phyloP scores from a whole-genome alignment of 2,797 vertebrate genomes.

The Macrochelys suwanniensis region DNA sequence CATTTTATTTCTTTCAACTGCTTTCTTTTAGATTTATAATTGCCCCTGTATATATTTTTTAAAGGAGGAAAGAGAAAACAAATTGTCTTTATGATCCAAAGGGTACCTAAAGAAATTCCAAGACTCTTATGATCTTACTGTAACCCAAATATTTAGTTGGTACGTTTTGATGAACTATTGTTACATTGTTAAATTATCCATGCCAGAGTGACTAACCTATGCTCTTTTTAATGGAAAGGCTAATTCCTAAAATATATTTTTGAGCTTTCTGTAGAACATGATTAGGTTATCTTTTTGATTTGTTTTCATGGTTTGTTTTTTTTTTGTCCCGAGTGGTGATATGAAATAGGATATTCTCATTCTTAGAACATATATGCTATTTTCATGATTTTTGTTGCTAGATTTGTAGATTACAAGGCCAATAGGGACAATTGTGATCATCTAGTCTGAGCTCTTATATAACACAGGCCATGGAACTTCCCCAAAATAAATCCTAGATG shows the following conservation, averaged over 20 bases:
- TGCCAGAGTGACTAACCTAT: neutral
- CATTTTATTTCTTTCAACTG: neutral
- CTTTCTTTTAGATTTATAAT: neutral
- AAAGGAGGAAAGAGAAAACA: neutral
- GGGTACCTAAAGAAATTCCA: neutral
- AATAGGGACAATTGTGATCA: neutral
- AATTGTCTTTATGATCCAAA: neutral
- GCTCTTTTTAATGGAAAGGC: neutral
- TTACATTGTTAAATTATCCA: neutral
- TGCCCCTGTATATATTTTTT: neutral
- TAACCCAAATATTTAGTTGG: neutral
- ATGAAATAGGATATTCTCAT: neutral
- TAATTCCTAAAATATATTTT: accelerated
- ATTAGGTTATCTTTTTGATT: accelerated
- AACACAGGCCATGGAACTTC: neutral
- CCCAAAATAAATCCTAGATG: neutral
- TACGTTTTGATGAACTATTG: neutral
- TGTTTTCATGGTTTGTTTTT: neutral
- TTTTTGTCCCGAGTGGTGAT: neutral
- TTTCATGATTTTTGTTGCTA: neutral
- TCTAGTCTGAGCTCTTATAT: neutral
- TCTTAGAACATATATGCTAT: neutral
- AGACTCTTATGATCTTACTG: neutral
- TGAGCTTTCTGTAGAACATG: accelerated
- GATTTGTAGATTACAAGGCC: neutral